Conservation (phyloP, 2,888 invertebrate species). For the Lobophora halterata region DNA sequence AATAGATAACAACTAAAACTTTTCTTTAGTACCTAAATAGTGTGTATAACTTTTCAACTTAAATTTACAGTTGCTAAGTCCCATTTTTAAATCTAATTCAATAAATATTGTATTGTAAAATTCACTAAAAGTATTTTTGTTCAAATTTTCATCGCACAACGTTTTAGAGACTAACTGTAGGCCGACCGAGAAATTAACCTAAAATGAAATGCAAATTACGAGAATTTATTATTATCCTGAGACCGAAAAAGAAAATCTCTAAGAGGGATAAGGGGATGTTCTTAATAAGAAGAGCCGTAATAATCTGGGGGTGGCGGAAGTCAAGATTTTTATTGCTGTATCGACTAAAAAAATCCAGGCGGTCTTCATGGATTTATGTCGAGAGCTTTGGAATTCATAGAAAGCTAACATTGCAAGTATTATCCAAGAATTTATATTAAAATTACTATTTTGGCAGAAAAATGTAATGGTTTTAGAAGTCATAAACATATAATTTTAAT, state of each 20-base stretch:
- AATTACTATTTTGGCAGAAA: too few relatives aligned
- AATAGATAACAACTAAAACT: too few relatives aligned
- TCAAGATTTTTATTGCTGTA: conserved; percentile 21
- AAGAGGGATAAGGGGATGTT: conserved; percentile 52
- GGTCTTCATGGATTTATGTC: background rate
- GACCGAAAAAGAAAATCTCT: conserved; percentile 55
- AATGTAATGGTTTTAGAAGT: too few relatives aligned
- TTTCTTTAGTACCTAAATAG: too few relatives aligned
- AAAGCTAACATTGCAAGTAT: background rate
- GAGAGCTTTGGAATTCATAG: background rate
- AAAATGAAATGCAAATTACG: conserved; percentile 74
- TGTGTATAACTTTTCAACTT: too few relatives aligned
- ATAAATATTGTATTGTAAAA: too few relatives aligned
- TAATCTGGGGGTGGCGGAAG: conserved; percentile 29
- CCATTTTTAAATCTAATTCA: too few relatives aligned
- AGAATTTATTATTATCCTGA: conserved; percentile 71
- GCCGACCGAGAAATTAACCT: conserved; percentile 57
- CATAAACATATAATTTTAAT: too few relatives aligned
- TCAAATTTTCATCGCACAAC: conserved; percentile 42
- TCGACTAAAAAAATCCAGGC: conserved; percentile 9
- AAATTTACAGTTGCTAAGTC: too few relatives aligned
- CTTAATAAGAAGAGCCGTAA: conserved; percentile 55
- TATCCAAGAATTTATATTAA: too few relatives aligned
- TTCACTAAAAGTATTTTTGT: too few relatives aligned
- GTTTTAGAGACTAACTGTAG: conserved; percentile 42